Base-by-base conservation (phyloP, 2,113 vertebrate species). In the Mustela nigripes region DNA sequence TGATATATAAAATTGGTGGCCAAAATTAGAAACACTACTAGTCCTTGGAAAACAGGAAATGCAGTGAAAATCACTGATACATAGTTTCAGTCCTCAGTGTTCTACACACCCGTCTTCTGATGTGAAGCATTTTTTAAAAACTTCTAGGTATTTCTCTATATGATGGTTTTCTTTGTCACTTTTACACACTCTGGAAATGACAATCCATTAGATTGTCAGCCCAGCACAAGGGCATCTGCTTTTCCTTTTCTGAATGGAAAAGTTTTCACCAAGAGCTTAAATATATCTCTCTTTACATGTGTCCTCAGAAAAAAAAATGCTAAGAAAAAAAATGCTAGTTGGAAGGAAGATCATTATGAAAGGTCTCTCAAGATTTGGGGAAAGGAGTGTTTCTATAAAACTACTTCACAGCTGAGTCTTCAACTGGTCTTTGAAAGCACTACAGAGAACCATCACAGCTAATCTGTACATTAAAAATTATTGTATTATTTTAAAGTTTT, bases 11-110 rank as follows among this genome's bases (percentile, higher is more conserved):
- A 85, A 69, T 94, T 63, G 45, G 79, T 36, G n/a, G 24, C 42
- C 79, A 89, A 74, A 89, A 73, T 50, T 36, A 87, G 71, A 96
- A 94, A 56, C 26, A 71, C 6, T 18, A 62, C n/a, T 58, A n/a
- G 69, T 15, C 48, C 50, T 56, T 71, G 26, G 78, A 74, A 95
- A 86, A 39, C 1, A 5, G 12, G 39, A 91, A 97, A 45, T 45
- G n/a, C 26, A 45, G 4, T 36, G 24, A 63, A 39, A 88, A 2
- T 7, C n/a, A 8, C 0, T 56, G 45, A 65, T 12, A 2, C 2
- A 2, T 24, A 24, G 11, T 92, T 91, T 12, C n/a, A 65, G 45
- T 48, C 24, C 96, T 78, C 58, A 18, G 1, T 63, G 9, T 84
- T 87, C 89, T 48, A 45, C 14, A 80, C 4, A 79, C 0, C 11